phyloP scores from a whole-genome alignment of 2,113 vertebrate species.

The Prunella himalayana region DNA sequence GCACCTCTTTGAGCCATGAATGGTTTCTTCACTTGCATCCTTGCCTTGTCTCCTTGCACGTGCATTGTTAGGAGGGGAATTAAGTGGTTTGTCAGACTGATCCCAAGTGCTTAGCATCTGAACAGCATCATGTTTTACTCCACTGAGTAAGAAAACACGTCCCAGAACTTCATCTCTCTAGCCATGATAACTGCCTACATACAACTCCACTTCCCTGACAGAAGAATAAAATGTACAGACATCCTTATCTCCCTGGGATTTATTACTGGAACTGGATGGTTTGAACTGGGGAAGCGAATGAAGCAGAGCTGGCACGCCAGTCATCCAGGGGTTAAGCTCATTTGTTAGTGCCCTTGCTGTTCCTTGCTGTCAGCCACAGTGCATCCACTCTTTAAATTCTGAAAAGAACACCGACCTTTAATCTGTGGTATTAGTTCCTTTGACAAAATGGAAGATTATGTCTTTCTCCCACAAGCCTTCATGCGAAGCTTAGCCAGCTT shows the following conservation, averaged over 20 bases:
- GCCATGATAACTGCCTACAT: neutral
- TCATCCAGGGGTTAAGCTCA: conserved; percentile 3
- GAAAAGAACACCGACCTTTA: conserved; percentile 52
- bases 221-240: neutral
- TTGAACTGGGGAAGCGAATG: neutral
- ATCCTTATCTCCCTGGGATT: neutral
- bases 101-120: conserved; percentile 12
- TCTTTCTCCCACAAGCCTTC: conserved; percentile 51
- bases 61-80: neutral
- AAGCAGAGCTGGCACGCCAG: neutral
- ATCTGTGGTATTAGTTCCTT: conserved; percentile 51
- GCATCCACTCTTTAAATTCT: conserved; percentile 14
- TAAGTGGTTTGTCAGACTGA: conserved; percentile 37
- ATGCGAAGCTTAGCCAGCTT: conserved; percentile 21
- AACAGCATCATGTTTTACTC: conserved; percentile 1
- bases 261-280: neutral
- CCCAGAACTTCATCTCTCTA: neutral
- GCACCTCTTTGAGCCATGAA: neutral
- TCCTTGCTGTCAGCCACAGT: neutral
- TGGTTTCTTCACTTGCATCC: conserved; percentile 33
- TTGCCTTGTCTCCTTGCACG: neutral
- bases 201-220: neutral
- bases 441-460: conserved; percentile 52
- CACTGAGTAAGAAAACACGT: neutral
- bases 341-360: neutral